Evolutionary conservation across 2,797 vertebrate genomes (phyloP).

Genomic region (Poecilia wingei): DNA sequence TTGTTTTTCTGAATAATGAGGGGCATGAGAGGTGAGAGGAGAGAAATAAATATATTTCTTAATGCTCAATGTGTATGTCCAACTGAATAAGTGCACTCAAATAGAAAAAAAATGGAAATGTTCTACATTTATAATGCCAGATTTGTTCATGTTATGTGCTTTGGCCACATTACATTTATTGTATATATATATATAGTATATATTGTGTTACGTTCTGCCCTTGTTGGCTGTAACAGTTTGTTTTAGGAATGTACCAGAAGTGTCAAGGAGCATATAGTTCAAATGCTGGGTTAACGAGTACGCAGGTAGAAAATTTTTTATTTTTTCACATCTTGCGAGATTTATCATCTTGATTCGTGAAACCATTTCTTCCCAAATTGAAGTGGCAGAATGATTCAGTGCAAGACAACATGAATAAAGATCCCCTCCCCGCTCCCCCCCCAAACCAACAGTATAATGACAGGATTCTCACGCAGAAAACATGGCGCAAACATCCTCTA

Average conservation of each 20-base stretch:
- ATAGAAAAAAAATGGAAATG: neutral
- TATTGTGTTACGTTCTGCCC: too few relatives aligned
- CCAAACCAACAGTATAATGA: constrained; percentile 15
- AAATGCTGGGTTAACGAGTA: neutral
- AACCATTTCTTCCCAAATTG: neutral
- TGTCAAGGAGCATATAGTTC: neutral
- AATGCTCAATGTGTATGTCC: neutral
- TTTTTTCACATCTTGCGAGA: neutral
- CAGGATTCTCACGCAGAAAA: constrained; percentile 29
- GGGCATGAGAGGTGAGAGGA: neutral
- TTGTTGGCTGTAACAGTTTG: neutral
- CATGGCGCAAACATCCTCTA: constrained; percentile 59
- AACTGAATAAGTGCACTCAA: neutral
- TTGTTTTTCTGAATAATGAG: neutral
- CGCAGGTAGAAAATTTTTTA: neutral
- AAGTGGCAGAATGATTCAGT: constrained; percentile 7
- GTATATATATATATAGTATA: too few relatives aligned
- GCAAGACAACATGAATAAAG: neutral
- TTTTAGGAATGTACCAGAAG: neutral
- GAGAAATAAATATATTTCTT: neutral
- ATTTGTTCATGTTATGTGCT: too few relatives aligned
- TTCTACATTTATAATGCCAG: neutral
- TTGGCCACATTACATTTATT: too few relatives aligned
- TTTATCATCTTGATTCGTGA: neutral
- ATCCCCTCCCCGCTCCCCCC: neutral